These are phyloP conservation scores for Tenthredo distinguenda DNA, from an alignment of 2,888 invertebrate genomes.

Conservation along the genomic window DNA sequence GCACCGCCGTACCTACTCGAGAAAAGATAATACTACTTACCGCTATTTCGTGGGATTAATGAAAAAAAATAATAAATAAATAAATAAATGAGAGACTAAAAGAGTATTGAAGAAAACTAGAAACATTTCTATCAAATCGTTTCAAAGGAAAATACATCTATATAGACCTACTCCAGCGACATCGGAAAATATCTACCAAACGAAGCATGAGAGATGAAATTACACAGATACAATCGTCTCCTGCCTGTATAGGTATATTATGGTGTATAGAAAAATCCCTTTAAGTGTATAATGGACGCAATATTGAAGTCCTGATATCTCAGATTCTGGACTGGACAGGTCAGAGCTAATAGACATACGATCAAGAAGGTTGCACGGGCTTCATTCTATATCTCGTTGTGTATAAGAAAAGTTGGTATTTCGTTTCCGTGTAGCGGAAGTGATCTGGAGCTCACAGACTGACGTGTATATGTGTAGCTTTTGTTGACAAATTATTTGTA, in stretches of 20 bases:
- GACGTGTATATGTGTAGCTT: neutral
- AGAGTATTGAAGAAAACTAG: neutral
- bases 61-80: neutral
- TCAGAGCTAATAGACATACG: constrained; percentile 1
- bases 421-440: neutral
- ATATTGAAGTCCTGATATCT: constrained; percentile 6
- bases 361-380: neutral
- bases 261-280: neutral
- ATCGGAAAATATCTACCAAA: neutral
- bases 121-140: constrained; percentile 10
- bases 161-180: neutral
- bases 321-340: constrained; percentile 29
- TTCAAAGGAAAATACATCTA: neutral
- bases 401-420: constrained; percentile 4
- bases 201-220: neutral
- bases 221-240: constrained; percentile 2
- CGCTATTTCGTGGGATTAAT: constrained; percentile 38
- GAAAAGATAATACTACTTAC: constrained; percentile 8
- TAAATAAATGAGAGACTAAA: neutral
- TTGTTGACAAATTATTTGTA: neutral
- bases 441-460: neutral
- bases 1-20: neutral
- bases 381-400: neutral
- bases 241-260: neutral
- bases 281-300: neutral